These are phyloP conservation scores for Cepphus grylle DNA, from an alignment of 2,113 vertebrate species.

Conservation along the genomic window DNA sequence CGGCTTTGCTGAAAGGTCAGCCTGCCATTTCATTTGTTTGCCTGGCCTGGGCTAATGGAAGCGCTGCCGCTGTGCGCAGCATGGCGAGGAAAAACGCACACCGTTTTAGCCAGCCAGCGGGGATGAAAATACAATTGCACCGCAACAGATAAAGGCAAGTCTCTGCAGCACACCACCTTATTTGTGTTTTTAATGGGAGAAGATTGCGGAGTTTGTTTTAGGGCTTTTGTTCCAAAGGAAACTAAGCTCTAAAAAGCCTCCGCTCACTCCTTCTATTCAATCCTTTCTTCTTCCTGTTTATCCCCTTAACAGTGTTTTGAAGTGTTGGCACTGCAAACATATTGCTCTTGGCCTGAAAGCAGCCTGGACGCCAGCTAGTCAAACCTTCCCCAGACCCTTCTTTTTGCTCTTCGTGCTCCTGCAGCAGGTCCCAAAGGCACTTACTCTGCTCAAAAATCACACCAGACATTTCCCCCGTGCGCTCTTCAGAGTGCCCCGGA, in stretches of 20 bases:
- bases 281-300: not conserved
- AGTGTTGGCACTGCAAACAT: not conserved
- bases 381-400: not conserved
- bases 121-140: not conserved
- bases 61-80: not conserved
- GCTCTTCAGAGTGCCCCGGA: not conserved
- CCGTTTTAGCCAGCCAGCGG: not conserved
- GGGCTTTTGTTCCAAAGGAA: slow-evolving; percentile 17
- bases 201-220: slow-evolving; percentile 2
- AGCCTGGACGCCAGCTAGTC: not conserved
- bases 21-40: not conserved
- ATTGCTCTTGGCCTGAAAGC: not conserved
- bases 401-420: not conserved
- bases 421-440: not conserved
- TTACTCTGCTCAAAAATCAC: not conserved
- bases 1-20: slow-evolving; percentile 20
- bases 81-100: not conserved
- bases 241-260: not conserved
- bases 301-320: not conserved
- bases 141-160: not conserved
- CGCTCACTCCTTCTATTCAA: not conserved
- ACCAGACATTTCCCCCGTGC: not conserved
- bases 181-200: not conserved
- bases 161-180: not conserved
- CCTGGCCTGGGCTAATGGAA: not conserved